Conservation (phyloP, 30 jellyfish, hydroid and myxozoan genomes). For the Cassiopea xamachana region DNA sequence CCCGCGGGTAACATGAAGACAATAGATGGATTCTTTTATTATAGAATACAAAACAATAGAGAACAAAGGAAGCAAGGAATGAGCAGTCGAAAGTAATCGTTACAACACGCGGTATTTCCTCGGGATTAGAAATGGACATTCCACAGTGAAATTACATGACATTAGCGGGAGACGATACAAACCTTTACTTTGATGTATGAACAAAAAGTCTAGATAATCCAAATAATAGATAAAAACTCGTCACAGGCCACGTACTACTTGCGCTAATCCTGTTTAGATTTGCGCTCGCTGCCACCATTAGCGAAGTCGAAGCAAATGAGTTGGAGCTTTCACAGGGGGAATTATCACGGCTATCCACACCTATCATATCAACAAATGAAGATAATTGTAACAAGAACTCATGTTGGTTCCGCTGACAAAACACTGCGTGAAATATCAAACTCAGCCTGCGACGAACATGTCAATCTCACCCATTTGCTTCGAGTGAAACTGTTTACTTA, state of each 20-base stretch:
- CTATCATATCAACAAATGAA: constrained; percentile 42
- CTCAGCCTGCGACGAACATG: background rate
- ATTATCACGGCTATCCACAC: constrained; percentile 37
- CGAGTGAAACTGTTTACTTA: too few relatives aligned
- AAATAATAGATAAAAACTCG: background rate
- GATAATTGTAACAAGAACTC: constrained; percentile 26
- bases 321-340: background rate
- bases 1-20: constrained; percentile 28
- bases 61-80: background rate
- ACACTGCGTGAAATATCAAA: constrained; percentile 35
- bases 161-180: background rate
- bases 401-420: constrained; percentile 25
- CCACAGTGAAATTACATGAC: constrained; percentile 14
- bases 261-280: background rate
- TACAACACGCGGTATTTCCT: constrained; percentile 10
- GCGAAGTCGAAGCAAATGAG: background rate
- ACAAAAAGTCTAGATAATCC: background rate
- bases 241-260: background rate
- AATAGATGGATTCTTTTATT: background rate
- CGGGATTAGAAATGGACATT: constrained; percentile 33
- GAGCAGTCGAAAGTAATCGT: background rate
- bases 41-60: background rate
- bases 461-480: constrained; percentile 3
- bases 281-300: background rate
- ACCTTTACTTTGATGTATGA: background rate